Conservation (phyloP, 2,113 vertebrate genomes). For the Scatophagus argus region DNA sequence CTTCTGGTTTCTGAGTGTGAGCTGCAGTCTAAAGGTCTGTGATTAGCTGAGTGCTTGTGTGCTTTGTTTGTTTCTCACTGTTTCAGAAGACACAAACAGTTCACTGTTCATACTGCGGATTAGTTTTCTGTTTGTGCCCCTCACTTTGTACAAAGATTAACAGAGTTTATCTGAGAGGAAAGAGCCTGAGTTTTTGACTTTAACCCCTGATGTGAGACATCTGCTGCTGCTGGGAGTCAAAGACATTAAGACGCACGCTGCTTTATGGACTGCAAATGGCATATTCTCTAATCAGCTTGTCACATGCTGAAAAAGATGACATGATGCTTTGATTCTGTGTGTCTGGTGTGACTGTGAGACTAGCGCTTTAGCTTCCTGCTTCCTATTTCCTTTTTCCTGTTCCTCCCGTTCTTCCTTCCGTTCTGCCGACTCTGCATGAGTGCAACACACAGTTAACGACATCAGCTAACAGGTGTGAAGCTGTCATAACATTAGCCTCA, state of each 20-base stretch:
- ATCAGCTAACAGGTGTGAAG: too few relatives aligned
- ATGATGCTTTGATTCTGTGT: too few relatives aligned
- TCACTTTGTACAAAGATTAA: background rate
- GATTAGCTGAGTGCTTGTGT: background rate
- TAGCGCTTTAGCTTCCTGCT: too few relatives aligned
- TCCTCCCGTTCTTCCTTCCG: too few relatives aligned
- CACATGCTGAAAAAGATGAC: too few relatives aligned
- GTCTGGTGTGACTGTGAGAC: too few relatives aligned
- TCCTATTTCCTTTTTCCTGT: too few relatives aligned
- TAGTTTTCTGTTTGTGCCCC: background rate
- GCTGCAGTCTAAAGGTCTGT: background rate
- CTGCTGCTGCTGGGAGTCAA: background rate
- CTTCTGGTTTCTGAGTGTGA: background rate
- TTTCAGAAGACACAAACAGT: too few relatives aligned
- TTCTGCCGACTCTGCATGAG: too few relatives aligned
- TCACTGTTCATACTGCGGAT: conserved; percentile 3
- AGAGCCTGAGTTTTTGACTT: background rate
- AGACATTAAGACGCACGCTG: too few relatives aligned
- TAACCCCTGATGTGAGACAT: background rate
- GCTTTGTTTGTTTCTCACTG: background rate
- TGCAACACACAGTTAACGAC: too few relatives aligned
- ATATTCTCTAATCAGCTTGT: background rate
- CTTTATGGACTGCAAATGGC: conserved; percentile 1
- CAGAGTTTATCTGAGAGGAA: background rate
- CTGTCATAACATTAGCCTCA: too few relatives aligned